Conservation (phyloP, 2,113 vertebrate species). For the Megalops atlanticus region DNA sequence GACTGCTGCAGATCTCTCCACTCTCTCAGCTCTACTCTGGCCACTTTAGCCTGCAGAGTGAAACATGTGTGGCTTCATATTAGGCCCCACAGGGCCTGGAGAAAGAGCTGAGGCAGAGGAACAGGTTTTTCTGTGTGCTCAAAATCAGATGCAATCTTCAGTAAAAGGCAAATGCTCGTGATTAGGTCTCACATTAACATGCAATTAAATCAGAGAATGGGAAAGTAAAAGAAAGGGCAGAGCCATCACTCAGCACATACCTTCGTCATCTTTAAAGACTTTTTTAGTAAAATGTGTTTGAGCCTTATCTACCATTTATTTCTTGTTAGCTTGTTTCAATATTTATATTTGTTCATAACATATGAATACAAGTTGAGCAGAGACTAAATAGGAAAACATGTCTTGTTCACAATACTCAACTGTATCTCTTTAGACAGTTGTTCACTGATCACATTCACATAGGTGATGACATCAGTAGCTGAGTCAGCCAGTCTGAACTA, state of each 20-base stretch:
- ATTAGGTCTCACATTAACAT: neutral
- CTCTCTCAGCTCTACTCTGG: neutral
- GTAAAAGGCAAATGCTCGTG: neutral
- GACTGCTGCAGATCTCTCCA: neutral
- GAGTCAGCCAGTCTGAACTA: too few species aligned
- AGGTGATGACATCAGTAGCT: too few species aligned
- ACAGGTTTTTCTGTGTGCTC: conserved; percentile 2
- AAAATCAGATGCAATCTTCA: neutral
- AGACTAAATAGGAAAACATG: too few species aligned
- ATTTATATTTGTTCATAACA: too few species aligned
- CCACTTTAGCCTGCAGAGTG: neutral
- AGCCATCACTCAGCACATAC: neutral
- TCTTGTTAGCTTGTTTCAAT: too few species aligned
- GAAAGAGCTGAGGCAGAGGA: neutral
- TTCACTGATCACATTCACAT: too few species aligned
- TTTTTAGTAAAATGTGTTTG: too few species aligned
- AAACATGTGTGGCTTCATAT: neutral
- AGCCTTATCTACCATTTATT: too few species aligned
- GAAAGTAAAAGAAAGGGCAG: neutral
- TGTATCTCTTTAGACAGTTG: too few species aligned
- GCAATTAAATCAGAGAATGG: neutral
- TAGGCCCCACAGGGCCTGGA: neutral
- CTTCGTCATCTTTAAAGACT: too few species aligned
- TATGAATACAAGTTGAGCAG: too few species aligned
- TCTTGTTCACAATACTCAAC: too few species aligned